Evolutionary conservation across 2,113 vertebrate species (phyloP), one percentile per base, ranked within the genome.

Genomic region (Laterallus jamaicensis): DNA sequence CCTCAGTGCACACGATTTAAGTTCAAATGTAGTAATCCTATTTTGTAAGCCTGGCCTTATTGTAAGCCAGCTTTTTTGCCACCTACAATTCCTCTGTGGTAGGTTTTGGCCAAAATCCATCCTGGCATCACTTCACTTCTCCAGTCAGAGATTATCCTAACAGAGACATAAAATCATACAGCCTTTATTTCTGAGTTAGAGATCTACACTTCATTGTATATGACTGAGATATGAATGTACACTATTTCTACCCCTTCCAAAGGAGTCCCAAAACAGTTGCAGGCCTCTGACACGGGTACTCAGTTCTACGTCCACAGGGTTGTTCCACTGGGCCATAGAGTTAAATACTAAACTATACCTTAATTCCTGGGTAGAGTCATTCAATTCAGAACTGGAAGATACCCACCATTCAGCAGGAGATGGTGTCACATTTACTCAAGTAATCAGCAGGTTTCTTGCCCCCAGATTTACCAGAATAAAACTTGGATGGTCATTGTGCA

Each of bases 281-380:
- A 59, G 37, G 9, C 11, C 75, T 87, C 68, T 79, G 59, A 35
- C 2, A 3, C 0, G 0, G 31, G 13, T 52, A 29, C 17, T 73
- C 28, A 32, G 1, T 62, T 82, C 79, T 69, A 10, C 19, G 19
- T 62, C 73, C 22, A 59, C 18, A 25, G 32, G 15, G 11, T 35
- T 87, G 31, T 86, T 40, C 32, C 40, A 8, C 24, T 42, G 22
- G 26, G 32, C 31, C 16, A 3, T 12, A 28, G 31, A 69, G 21
- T 58, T 69, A 31, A 75, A 74, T 39, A 26, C 9, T 20, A 73
- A 88, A 59, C 31, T 2, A 1, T 17, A 16, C 20, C 80, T 78
- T n/a, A 92, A 58, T 54, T 84, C 26, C 28, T 31, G 68, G 16
- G 35, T 4, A 58, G 80, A 84, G 35, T 49, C 2, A n/a, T 54